phyloP scores from a whole-genome alignment of 2,113 vertebrate genomes.

The Prietella phreatophila region DNA sequence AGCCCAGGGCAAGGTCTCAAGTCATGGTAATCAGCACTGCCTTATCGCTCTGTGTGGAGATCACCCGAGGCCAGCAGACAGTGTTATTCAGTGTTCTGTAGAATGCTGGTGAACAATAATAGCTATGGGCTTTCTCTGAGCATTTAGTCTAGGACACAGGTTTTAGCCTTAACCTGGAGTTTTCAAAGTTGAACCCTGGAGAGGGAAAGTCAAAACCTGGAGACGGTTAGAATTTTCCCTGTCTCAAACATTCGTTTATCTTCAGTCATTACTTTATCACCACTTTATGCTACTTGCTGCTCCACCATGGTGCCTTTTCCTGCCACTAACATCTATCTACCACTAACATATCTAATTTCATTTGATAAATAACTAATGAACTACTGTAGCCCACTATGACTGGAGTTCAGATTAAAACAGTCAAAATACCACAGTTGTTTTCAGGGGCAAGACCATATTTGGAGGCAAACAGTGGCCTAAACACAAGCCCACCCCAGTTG shows the following conservation, averaged over 20 bases:
- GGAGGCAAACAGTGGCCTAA: neutral
- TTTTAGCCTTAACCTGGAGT: neutral
- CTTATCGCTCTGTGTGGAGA: constrained; percentile 27
- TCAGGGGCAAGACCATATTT: neutral
- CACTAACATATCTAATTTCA: neutral
- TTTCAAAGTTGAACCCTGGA: neutral
- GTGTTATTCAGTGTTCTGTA: neutral
- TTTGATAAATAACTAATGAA: neutral
- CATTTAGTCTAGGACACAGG: neutral
- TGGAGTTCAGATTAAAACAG: neutral
- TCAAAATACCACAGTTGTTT: neutral
- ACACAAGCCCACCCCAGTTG: neutral
- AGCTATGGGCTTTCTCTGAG: constrained; percentile 2
- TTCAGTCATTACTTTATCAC: neutral
- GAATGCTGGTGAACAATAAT: constrained; percentile 26
- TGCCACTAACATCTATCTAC: neutral
- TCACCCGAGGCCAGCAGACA: constrained; percentile 18
- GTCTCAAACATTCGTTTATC: neutral
- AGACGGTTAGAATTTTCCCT: neutral
- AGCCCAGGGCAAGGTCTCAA: constrained; percentile 28
- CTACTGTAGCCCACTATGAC: neutral
- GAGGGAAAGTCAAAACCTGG: constrained; percentile 1
- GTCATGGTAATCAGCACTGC: constrained; percentile 21
- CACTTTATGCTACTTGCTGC: neutral
- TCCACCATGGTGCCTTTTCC: neutral